Evolutionary conservation across 2,888 invertebrate species (phyloP).

Genomic region (Cheiracanthium punctorium): DNA sequence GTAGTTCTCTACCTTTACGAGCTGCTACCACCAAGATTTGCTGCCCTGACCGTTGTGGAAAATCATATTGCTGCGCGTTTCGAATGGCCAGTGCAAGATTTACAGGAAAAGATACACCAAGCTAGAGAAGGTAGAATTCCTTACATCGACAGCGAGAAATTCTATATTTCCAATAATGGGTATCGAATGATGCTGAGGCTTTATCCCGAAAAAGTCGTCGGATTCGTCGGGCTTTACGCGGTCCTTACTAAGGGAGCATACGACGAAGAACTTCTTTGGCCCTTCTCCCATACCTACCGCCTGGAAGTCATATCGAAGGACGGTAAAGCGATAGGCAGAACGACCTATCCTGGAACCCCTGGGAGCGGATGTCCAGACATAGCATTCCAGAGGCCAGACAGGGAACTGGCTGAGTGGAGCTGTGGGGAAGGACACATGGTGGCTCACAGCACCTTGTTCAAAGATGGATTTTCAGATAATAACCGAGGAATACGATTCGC

Average conservation of each 20-base stretch:
- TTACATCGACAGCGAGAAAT: conserved; percentile 68
- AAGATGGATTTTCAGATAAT: not conserved
- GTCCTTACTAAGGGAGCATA: conserved; percentile 50
- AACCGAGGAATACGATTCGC: conserved; percentile 23
- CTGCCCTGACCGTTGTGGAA: conserved; percentile 33
- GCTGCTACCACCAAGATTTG: conserved; percentile 61
- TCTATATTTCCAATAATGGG: conserved; percentile 63
- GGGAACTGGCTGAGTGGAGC: conserved; percentile 69
- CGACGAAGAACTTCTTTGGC: conserved; percentile 59
- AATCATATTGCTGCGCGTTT: conserved; percentile 33
- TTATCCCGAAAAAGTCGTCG: conserved; percentile 54
- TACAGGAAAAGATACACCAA: conserved; percentile 33
- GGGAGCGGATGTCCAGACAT: conserved; percentile 60
- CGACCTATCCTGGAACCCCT: conserved; percentile 43
- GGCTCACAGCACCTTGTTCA: conserved; percentile 41
- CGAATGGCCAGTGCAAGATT: conserved; percentile 56
- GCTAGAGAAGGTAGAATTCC: conserved; percentile 22
- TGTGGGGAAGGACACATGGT: conserved; percentile 69
- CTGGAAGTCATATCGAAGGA: conserved; percentile 18
- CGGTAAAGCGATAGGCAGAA: conserved; percentile 22
- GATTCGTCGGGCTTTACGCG: conserved; percentile 57
- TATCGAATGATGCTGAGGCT: conserved; percentile 69
- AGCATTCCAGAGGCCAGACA: conserved; percentile 58
- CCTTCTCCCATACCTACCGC: conserved; percentile 46
- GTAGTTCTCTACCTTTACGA: conserved; percentile 55